Percentiles rank a stretch among this genome's conserved stretches.
These are phyloP conservation scores for Tauraco erythrolophus DNA, from an alignment of 2,113 vertebrate genomes.

Conservation along the genomic window DNA sequence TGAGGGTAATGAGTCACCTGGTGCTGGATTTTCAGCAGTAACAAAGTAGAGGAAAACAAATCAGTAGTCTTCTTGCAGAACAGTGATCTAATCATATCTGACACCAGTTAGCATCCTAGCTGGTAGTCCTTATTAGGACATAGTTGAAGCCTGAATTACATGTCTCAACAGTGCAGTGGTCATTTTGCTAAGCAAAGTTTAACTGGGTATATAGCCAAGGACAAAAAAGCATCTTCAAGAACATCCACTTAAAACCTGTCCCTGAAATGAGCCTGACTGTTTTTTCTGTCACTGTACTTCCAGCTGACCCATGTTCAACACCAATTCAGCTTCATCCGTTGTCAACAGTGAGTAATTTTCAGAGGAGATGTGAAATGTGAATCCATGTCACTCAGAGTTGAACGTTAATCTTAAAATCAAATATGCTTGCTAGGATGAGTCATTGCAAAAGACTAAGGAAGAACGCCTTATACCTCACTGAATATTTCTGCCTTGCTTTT, in stretches of 20 bases:
- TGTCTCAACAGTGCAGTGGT: background rate
- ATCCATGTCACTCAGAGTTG: background rate
- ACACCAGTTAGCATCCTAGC: conserved; percentile 16
- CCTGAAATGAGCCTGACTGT: background rate
- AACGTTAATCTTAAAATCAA: background rate
- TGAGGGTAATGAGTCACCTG: background rate
- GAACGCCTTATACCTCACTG: background rate
- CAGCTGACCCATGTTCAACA: background rate
- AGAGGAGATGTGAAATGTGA: background rate
- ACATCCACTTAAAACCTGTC: background rate
- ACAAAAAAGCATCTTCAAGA: background rate
- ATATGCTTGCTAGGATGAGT: background rate
- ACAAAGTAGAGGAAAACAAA: background rate
- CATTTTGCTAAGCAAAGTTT: background rate
- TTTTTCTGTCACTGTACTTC: background rate
- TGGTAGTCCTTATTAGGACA: conserved; percentile 3
- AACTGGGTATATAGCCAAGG: background rate
- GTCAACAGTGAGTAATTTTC: background rate
- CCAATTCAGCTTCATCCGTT: background rate
- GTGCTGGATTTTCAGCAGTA: background rate
- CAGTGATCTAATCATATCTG: conserved; percentile 19
- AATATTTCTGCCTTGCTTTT: background rate
- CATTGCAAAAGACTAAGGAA: background rate
- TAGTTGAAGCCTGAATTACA: background rate
- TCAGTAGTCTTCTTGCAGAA: background rate